phyloP scores from a whole-genome alignment of 2,797 vertebrate genomes.

The Labroides dimidiatus region DNA sequence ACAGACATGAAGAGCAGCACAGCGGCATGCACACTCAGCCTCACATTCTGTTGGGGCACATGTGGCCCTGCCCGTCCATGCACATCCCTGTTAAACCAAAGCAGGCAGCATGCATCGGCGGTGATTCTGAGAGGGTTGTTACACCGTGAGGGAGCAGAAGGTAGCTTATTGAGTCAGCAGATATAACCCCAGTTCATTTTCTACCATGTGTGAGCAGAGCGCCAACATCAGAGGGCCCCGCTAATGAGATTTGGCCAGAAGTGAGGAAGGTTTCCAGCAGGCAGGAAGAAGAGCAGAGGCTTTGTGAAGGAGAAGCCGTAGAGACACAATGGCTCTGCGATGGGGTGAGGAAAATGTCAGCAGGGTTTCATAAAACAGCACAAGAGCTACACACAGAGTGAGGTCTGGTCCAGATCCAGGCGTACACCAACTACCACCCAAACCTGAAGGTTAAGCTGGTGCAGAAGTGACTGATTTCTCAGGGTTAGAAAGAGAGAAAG shows the following conservation, averaged over 20 bases:
- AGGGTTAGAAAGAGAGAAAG: conserved; percentile 54
- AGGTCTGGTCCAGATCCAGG: conserved; percentile 28
- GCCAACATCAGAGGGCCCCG: conserved; percentile 36
- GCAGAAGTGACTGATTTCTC: conserved; percentile 10
- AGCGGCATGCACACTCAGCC: conserved; percentile 71
- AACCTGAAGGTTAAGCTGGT: conserved; percentile 30
- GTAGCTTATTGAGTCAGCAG: conserved; percentile 64
- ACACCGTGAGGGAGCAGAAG: conserved; percentile 48
- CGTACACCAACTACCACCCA: conserved; percentile 25
- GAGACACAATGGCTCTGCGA: conserved; percentile 13
- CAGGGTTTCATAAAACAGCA: conserved; percentile 33
- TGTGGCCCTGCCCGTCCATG: conserved; percentile 58
- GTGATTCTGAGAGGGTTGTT: conserved; percentile 51
- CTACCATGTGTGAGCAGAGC: conserved; percentile 40
- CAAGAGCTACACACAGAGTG: not conserved
- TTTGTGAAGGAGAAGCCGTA: conserved; percentile 13
- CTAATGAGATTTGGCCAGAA: conserved; percentile 50
- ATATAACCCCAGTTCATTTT: conserved; percentile 54
- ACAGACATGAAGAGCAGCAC: conserved; percentile 60
- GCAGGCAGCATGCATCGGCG: conserved; percentile 69
- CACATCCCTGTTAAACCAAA: conserved; percentile 69
- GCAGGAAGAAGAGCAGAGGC: conserved; percentile 43
- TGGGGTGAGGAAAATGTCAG: conserved; percentile 24
- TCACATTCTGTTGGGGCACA: conserved; percentile 40
- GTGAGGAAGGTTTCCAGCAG: conserved; percentile 32